Base-by-base conservation (phyloP, 2,888 invertebrate species). In the Plagodis pulveraria region DNA sequence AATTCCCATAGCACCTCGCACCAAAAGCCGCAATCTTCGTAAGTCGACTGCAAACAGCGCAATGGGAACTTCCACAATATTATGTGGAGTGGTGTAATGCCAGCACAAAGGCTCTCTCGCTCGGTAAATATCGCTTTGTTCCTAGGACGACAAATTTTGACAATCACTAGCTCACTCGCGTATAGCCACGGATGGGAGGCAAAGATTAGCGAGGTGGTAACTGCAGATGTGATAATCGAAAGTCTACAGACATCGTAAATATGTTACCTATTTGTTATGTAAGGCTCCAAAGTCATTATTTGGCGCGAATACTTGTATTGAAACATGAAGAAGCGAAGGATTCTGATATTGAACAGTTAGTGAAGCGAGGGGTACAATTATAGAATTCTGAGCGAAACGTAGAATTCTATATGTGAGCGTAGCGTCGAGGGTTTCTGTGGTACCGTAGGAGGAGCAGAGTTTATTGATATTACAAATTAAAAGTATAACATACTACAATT, bases 121-220 rank as follows among this genome's bases (percentile, higher is more conserved):
- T 91, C 78, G 83, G 91, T 91, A 93, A 93, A 93, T 92, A 93
- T 82, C 86, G 93, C 93, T 93, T 93, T 93, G 92, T 93, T 91
- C 59, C 93, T 88, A 83, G 82, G 87, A 93, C 93, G 93, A 93
- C 93, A 93, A 93, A 93, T 93, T 93, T 93, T 93, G 92, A 92
- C 93, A 93, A 92, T 92, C 91, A 92, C 91, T 91, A 86, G 91
- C 92, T 86, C 86, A 81, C 90, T 90, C 80, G 71, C 77, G 71
- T 81, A 82, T 86, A 86, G 83, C 84, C 85, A 81, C 78, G 80
- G 77, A 72, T 22, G 22, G 61, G 43, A 46, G 77, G 51, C 85
- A 90, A 72, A 89, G 90, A 90, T 36, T 77, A 83, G 6, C 7
- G 43, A 44, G 6, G 6, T 40, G 6, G 12, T 41, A 34, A n/a